Base-by-base conservation (phyloP, 2,113 vertebrate species). In the Gavia stellata region DNA sequence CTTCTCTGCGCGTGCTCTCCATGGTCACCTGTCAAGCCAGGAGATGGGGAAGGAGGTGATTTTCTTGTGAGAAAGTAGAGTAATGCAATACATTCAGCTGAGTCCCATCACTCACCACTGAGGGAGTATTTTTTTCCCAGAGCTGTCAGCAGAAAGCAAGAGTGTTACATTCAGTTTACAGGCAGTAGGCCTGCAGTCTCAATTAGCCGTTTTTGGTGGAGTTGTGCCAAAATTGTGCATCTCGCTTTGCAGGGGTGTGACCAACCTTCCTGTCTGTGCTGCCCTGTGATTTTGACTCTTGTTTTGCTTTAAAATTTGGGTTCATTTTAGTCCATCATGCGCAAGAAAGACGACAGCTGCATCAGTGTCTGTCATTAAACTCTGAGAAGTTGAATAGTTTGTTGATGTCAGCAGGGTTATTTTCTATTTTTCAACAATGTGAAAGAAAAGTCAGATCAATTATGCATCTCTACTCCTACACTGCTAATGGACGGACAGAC, bases 341-440 rank as follows among this genome's bases (percentile, higher is more conserved):
- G 1, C 31, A 72, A 86, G 66, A 84, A 61, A 68, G n/a, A 34
- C 7, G 47, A 74, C 71, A 95, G 62, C 53, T 75, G 70, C 49
- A 65, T 75, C 73, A 61, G 12, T 63, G n/a, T 52, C 81, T 93
- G 52, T 79, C 47, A 63, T 89, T 87, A 31, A 79, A 91, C 62
- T 49, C 66, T 56, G 50, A 82, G 66, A 65, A 87, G 44, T 2
- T 79, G 65, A 81, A 49, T 86, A 40, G 63, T 61, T 73, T 81
- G 52, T 91, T 89, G 65, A 33, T 92, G 88, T 66, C 25, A 58
- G 58, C 40, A 77, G 62, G 38, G 53, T 91, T 92, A 53, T 87
- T 95, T 96, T 82, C 58, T 95, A 9, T 85, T 94, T 95, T 91
- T 96, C 59, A 94, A 66, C 73, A 52, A 49, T 16, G 31, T 66